Percentiles rank a stretch among this genome's conserved stretches.
phyloP scores from a whole-genome alignment of 2,797 vertebrate genomes.

The Xenops minutus region DNA sequence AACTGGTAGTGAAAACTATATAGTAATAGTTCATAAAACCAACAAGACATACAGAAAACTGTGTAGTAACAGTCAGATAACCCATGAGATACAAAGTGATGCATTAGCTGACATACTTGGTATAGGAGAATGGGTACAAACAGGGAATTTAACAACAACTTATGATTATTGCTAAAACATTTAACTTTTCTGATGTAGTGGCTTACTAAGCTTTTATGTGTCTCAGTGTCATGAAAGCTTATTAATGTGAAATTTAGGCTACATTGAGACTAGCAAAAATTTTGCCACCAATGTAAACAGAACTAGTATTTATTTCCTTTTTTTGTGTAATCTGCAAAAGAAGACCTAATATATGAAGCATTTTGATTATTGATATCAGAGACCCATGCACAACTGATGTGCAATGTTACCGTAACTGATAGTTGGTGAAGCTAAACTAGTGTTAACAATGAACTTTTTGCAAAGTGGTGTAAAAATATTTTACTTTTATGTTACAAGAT shows the following conservation, averaged over 20 bases:
- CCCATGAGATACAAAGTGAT: not conserved
- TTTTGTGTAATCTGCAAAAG: not conserved
- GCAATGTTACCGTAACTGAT: not conserved
- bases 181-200: not conserved
- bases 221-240: not conserved
- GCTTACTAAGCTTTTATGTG: not conserved
- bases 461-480: not conserved
- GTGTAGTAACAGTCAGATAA: not conserved
- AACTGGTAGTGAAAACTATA: not conserved
- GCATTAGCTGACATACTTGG: not conserved
- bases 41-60: not conserved
- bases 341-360: not conserved
- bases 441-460: not conserved
- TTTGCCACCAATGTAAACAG: not conserved
- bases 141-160: not conserved
- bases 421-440: not conserved
- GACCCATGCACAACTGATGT: not conserved
- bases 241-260: not conserved
- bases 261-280: not conserved
- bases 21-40: too few species aligned
- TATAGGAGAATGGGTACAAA: not conserved
- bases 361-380: not conserved
- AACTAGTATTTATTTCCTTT: not conserved
- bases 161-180: not conserved
- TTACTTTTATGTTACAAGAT: not conserved